Conservation (phyloP, 2,797 vertebrate genomes). For the Epinephelus awoara region DNA sequence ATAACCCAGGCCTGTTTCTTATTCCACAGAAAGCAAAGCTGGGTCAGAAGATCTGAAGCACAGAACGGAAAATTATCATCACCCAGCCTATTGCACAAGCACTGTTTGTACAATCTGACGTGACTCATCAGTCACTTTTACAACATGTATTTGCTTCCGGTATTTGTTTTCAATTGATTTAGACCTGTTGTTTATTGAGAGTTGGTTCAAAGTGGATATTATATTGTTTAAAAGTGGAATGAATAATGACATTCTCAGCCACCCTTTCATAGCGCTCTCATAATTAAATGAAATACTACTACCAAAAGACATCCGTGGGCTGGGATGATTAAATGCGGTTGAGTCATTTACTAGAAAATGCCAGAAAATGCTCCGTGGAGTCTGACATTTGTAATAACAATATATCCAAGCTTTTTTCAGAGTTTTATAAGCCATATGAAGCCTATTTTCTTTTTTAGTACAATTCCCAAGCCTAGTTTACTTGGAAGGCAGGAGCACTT, state of each 20-base stretch:
- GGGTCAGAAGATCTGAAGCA: conserved; percentile 94
- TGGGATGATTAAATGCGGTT: conserved; percentile 43
- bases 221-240: conserved; percentile 46
- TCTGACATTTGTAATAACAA: conserved; percentile 40
- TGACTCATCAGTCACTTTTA: conserved; percentile 66
- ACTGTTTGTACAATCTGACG: conserved; percentile 70
- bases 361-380: conserved; percentile 30
- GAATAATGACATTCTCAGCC: conserved; percentile 32
- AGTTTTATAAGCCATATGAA: conserved; percentile 55
- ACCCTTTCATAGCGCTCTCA: conserved; percentile 26
- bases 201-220: conserved; percentile 57
- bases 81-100: conserved; percentile 63
- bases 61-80: conserved; percentile 71
- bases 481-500: conserved; percentile 21
- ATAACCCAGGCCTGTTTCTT: conserved; percentile 62
- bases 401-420: conserved; percentile 29
- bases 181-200: conserved; percentile 56
- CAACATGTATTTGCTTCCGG: conserved; percentile 55
- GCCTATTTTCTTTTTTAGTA: conserved; percentile 46
- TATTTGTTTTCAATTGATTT: conserved; percentile 71
- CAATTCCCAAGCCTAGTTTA: conserved; percentile 23
- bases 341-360: conserved; percentile 39
- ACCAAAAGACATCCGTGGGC: conserved; percentile 44
- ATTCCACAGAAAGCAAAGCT: conserved; percentile 96
- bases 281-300: conserved; percentile 51